Percentiles rank a stretch among this genome's conserved stretches.
These are phyloP conservation scores for Argyrosomus regius DNA, from an alignment of 2,797 vertebrate species.

Conservation along the genomic window DNA sequence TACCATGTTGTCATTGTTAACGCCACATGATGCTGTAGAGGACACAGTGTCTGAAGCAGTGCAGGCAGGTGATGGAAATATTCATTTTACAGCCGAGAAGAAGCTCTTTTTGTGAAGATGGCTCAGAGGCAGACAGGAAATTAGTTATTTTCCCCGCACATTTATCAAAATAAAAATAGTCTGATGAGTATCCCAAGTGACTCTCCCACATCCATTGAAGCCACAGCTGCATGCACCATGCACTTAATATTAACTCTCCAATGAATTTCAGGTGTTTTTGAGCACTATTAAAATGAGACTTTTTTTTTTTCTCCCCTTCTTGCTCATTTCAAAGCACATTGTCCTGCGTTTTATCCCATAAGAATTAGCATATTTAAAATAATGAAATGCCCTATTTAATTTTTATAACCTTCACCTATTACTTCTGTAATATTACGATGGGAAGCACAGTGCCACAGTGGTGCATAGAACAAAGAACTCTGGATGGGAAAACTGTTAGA, in stretches of 20 bases:
- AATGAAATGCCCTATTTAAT: conserved; percentile 56
- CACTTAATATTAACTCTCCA: conserved; percentile 53
- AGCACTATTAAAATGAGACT: conserved; percentile 45
- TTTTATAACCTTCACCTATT: conserved; percentile 47
- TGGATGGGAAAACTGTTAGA: conserved; percentile 36
- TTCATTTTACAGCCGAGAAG: conserved; percentile 62
- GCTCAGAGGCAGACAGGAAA: conserved; percentile 78
- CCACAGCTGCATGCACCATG: conserved; percentile 63
- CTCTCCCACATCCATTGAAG: conserved; percentile 65
- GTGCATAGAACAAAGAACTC: conserved; percentile 34
- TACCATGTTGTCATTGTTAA: conserved; percentile 13
- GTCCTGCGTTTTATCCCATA: conserved; percentile 52
- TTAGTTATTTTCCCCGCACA: conserved; percentile 74
- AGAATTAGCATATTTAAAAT: conserved; percentile 49
- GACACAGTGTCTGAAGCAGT: conserved; percentile 24
- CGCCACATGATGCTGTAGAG: not conserved
- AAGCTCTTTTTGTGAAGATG: conserved; percentile 62
- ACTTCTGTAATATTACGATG: conserved; percentile 24
- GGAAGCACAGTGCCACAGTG: conserved; percentile 26
- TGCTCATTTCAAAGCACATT: conserved; percentile 48
- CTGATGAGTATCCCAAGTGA: conserved; percentile 73
- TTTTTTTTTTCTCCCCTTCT: conserved; percentile 6
- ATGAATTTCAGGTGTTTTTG: conserved; percentile 71
- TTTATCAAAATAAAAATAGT: conserved; percentile 83
- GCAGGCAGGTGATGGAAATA: conserved; percentile 63